phyloP scores from a whole-genome alignment of 2,797 vertebrate species.

The Synaphobranchus kaupii region DNA sequence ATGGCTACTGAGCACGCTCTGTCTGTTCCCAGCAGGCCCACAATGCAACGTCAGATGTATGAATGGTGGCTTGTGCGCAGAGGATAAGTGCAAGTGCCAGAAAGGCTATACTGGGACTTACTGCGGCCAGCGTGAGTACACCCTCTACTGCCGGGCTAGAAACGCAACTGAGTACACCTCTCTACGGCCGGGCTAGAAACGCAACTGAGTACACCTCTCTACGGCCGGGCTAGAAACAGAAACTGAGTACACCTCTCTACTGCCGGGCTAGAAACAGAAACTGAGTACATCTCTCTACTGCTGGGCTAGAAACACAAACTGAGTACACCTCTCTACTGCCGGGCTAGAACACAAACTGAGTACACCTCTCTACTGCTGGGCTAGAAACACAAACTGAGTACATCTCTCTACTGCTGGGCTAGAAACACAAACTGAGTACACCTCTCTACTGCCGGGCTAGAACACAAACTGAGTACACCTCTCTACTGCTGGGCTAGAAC shows the following conservation, averaged over 20 bases:
- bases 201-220: no score
- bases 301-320: no score
- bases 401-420: no score
- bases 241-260: conserved; percentile 61
- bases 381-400: no score
- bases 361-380: conserved; percentile 34
- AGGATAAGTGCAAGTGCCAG: conserved; percentile 75
- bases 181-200: neutral
- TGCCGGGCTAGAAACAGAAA: no score
- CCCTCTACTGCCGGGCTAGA: neutral
- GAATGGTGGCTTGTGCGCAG: conserved; percentile 73
- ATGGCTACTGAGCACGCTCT: neutral
- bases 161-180: no score
- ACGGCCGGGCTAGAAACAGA: neutral
- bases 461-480: conserved; percentile 73
- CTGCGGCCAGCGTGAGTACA: conserved; percentile 79
- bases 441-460: no score
- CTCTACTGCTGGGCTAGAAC: neutral
- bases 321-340: no score
- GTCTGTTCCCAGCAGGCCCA: conserved; percentile 59
- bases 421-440: no score
- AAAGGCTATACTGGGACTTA: conserved; percentile 75
- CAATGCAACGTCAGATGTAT: conserved; percentile 78
- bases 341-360: no score
- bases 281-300: no score